Conservation (phyloP, 1,140 invertebrate genomes). For the Ephestia elutella region DNA sequence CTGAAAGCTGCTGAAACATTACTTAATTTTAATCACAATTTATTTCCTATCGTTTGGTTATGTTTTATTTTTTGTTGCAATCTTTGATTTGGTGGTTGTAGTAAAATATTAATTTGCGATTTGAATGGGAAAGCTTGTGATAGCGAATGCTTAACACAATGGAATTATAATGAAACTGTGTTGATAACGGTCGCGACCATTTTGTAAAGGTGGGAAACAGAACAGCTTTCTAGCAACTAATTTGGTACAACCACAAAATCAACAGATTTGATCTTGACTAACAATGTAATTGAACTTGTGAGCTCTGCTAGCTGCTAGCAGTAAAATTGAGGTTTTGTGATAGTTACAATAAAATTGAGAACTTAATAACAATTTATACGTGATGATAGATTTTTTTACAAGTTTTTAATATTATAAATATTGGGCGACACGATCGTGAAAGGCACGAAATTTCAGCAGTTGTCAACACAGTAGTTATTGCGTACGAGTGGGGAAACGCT, state of each 20-base stretch:
- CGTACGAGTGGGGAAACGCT: conserved; percentile 31
- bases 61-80: conserved; percentile 53
- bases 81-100: conserved; percentile 23
- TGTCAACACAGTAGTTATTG: conserved; percentile 5
- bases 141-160: background rate
- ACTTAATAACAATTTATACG: conserved; percentile 49
- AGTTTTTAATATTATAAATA: conserved; percentile 41
- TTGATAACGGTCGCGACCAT: conserved; percentile 19
- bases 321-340: conserved; percentile 70
- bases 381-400: conserved; percentile 60
- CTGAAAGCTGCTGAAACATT: conserved; percentile 50
- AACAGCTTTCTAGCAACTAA: background rate
- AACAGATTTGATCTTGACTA: conserved; percentile 38
- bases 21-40: conserved; percentile 52
- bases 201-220: conserved; percentile 39
- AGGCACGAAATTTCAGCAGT: conserved; percentile 23
- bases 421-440: conserved; percentile 16
- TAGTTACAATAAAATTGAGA: conserved; percentile 70
- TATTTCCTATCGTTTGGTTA: conserved; percentile 46
- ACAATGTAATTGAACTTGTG: conserved; percentile 45
- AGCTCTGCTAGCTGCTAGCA: conserved; percentile 69
- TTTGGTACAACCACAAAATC: conserved; percentile 44
- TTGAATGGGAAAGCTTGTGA: conserved; percentile 5
- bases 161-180: background rate
- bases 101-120: conserved; percentile 7